phyloP scores from a whole-genome alignment of 2,113 vertebrate genomes.

The Machaerirhynchus nigripectus region DNA sequence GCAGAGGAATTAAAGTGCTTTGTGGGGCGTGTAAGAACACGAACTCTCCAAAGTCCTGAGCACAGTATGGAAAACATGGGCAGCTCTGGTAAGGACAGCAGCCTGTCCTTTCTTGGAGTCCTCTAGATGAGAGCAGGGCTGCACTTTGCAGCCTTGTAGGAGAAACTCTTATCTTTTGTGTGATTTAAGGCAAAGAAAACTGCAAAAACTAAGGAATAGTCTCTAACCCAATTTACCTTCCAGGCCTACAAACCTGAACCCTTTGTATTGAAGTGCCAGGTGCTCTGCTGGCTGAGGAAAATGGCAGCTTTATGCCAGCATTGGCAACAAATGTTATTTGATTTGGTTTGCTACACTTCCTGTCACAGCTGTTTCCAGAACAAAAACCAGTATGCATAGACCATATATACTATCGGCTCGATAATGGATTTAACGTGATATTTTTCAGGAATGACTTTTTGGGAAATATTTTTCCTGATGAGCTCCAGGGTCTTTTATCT shows the following conservation, averaged over 20 bases:
- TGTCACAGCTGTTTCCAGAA: neutral
- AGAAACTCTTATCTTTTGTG: neutral
- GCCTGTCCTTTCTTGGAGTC: neutral
- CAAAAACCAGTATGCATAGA: fast-evolving
- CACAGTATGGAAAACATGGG: neutral
- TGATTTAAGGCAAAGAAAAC: neutral
- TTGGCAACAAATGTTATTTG: neutral
- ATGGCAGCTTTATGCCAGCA: neutral
- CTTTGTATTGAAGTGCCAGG: neutral
- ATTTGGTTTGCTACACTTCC: neutral
- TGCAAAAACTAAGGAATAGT: neutral
- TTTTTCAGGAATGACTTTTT: neutral
- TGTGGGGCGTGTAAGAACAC: neutral
- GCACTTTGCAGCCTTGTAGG: neutral
- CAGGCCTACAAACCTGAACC: neutral
- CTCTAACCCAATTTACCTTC: neutral
- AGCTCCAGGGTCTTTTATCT: neutral
- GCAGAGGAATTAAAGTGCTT: neutral
- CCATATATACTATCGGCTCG: neutral
- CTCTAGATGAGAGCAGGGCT: neutral
- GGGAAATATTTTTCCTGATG: neutral
- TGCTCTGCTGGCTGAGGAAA: neutral
- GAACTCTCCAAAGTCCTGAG: neutral
- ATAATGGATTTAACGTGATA: neutral
- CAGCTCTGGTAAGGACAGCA: neutral